These are phyloP conservation scores for Drosophila demipolita DNA, from an alignment of 2,888 invertebrate species.

Conservation along the genomic window DNA sequence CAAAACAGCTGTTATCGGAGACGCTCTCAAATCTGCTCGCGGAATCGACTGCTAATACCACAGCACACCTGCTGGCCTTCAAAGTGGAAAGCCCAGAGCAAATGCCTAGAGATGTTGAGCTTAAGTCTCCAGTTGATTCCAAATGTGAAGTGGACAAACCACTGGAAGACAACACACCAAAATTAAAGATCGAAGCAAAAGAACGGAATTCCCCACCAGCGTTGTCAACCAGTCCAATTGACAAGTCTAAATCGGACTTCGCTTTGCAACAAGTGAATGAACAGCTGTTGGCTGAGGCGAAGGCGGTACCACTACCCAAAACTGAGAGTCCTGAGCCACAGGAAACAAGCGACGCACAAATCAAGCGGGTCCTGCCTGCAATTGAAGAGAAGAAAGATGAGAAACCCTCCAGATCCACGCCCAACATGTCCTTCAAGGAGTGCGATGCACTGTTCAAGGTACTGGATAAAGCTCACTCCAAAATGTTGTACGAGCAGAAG, in stretches of 20 bases:
- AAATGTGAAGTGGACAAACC: neutral
- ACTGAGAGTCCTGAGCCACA: neutral
- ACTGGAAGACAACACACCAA: neutral
- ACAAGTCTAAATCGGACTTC: neutral
- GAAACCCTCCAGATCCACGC: conserved; percentile 6
- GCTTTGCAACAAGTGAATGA: neutral
- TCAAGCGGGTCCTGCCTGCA: neutral
- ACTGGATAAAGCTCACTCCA: conserved; percentile 52
- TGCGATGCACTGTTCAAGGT: conserved; percentile 66
- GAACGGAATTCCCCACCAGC: neutral
- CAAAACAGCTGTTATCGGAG: neutral
- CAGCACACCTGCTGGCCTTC: neutral
- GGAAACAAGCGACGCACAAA: neutral
- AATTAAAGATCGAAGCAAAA: neutral
- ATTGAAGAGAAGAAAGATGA: conserved; percentile 14
- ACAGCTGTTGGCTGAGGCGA: neutral
- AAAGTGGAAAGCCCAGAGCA: neutral
- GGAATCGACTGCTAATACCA: neutral
- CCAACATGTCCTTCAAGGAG: conserved; percentile 37
- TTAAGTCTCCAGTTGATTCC: conserved; percentile 6
- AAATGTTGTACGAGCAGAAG: conserved; percentile 56
- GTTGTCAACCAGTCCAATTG: neutral
- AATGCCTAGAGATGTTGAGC: neutral
- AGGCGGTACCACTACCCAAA: neutral
- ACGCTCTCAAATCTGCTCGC: neutral